These are phyloP conservation scores for Sardinella longiceps DNA, from an alignment of 2,797 vertebrate species.

Conservation along the genomic window DNA sequence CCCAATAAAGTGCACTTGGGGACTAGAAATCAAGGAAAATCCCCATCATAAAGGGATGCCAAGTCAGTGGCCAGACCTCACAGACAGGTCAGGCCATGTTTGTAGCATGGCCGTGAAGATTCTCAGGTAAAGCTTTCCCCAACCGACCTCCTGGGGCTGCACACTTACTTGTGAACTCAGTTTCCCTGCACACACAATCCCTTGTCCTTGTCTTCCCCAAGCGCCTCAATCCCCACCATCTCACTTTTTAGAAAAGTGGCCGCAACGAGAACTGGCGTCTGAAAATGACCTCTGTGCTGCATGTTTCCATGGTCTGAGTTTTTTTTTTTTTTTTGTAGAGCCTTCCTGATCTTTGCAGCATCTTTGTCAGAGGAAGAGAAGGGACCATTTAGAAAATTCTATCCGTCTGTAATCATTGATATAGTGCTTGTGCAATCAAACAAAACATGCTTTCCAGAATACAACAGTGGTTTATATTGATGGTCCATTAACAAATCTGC, in stretches of 20 bases:
- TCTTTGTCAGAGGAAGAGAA: background rate
- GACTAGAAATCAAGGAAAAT: background rate
- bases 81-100: conserved; percentile 9
- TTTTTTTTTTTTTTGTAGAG: too few relatives aligned
- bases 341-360: background rate
- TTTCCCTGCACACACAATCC: conserved; percentile 14
- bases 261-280: background rate
- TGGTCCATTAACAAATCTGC: too few relatives aligned
- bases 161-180: background rate
- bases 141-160: background rate
- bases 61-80: background rate
- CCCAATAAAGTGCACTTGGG: background rate
- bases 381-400: background rate
- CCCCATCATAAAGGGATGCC: background rate
- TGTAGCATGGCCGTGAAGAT: background rate
- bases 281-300: background rate
- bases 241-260: background rate
- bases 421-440: background rate
- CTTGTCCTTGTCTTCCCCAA: background rate
- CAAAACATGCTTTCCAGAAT: background rate
- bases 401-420: too few relatives aligned
- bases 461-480: too few relatives aligned
- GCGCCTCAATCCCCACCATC: conserved; percentile 8
- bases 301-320: too few relatives aligned
- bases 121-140: background rate